Base-by-base conservation (phyloP, 1,140 invertebrate genomes). In the Trachymyrmex cornetzi region DNA sequence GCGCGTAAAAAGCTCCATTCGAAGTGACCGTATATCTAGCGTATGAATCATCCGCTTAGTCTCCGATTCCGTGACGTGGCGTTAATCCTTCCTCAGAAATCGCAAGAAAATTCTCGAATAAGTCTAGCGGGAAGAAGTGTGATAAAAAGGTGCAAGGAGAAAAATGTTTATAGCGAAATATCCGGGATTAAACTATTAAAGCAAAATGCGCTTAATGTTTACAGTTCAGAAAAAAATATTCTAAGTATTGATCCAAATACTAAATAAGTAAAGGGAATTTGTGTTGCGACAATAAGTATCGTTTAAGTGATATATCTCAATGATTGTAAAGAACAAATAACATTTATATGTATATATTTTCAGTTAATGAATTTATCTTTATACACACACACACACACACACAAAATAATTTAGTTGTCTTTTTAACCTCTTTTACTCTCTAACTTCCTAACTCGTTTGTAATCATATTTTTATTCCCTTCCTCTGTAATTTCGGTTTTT, bases 31-130 rank as follows among this genome's bases (percentile, higher is more conserved):
- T 67, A 69, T 22, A 71, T n/a, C 50, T 71, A 71, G 69, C 22
- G 22, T 55, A n/a, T 55, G 27, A 75, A 61, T 72, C 53, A 30
- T 61, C 14, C 55, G 66, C 34, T 82, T 61, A 48, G 44, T 48
- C 24, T 53, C 61, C 30, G 9, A 64, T 53, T 75, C 59, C 48
- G 22, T 30, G 75, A 44, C 30, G n/a, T 55, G 55, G 19, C 69
- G 27, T 66, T 77, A 85, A 79, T 79, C 24, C 61, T 77, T 48
- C 14, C 61, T 64, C 30, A 22, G 59, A 38, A 50, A 77, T 48
- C 19, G 27, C 48, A n/a, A 67, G 50, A 75, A 77, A 61, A 77
- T 79, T 24, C 61, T 57, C 12, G 24, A 79, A 30, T 22, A 79
- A 79, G 19, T 38, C 22, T 30, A 44, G 14, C 24, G 19, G 4